These are phyloP conservation scores for Erethizon dorsatum DNA, from an alignment of 2,797 vertebrate species.

Conservation along the genomic window DNA sequence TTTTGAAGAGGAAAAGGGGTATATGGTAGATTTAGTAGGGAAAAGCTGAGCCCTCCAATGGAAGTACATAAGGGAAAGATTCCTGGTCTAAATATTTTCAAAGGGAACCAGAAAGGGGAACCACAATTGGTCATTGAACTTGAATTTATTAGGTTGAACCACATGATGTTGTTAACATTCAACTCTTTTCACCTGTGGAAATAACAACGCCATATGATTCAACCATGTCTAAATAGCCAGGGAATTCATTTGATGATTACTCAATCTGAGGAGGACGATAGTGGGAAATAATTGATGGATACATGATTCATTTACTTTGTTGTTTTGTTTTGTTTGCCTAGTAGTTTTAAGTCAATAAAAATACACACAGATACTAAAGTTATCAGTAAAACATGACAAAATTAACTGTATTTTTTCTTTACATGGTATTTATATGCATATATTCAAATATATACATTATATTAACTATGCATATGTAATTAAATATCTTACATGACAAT, in stretches of 20 bases:
- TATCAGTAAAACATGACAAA: conserved; percentile 57
- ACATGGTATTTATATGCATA: not conserved
- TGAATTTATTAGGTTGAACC: not conserved
- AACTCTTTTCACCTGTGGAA: not conserved
- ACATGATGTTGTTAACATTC: not conserved
- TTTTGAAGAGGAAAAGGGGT: conserved; percentile 7
- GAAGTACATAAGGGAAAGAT: not conserved
- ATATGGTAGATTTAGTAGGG: not conserved
- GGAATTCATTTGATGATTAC: not conserved
- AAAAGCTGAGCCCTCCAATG: not conserved
- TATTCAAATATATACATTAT: conserved; percentile 40
- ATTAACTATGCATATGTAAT: conserved; percentile 21
- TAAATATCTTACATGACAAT: not conserved
- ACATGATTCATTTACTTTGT: conserved; percentile 5
- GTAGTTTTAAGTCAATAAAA: conserved; percentile 50
- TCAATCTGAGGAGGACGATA: not conserved
- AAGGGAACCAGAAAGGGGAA: conserved; percentile 45
- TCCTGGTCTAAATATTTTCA: not conserved
- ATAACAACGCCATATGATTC: conserved; percentile 10
- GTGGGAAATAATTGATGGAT: conserved; percentile 37
- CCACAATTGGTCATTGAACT: not conserved
- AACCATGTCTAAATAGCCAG: conserved; percentile 1
- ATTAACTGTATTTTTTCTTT: conserved; percentile 33
- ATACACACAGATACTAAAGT: conserved; percentile 10
- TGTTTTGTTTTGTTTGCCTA: conserved; percentile 35